phyloP scores from a whole-genome alignment of 1,140 invertebrate genomes.

The Probaryconus sp. region DNA sequence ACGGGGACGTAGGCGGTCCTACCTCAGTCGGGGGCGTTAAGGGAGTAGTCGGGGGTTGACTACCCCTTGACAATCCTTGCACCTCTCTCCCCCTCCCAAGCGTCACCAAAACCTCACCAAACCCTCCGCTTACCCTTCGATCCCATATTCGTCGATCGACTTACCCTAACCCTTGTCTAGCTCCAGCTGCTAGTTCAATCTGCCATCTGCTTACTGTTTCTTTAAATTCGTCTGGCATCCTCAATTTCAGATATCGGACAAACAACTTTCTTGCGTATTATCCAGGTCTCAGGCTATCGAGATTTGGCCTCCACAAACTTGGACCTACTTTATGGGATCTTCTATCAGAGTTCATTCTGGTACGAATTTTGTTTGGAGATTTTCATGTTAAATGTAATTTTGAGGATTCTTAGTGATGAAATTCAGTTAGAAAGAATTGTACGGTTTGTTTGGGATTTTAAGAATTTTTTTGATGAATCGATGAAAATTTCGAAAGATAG shows the following conservation, averaged over 20 bases:
- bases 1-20: constrained; percentile 75
- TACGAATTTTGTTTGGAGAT: too few relatives aligned
- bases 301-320: too few relatives aligned
- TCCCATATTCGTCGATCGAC: constrained; percentile 72
- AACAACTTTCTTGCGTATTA: neutral
- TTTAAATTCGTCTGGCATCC: constrained; percentile 42
- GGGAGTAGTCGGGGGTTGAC: constrained; percentile 73
- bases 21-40: constrained; percentile 76
- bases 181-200: constrained; percentile 55
- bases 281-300: too few relatives aligned
- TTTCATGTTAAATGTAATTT: too few relatives aligned
- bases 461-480: too few relatives aligned
- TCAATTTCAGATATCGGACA: constrained; percentile 24
- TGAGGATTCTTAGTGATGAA: too few relatives aligned
- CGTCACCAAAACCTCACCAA: constrained; percentile 61
- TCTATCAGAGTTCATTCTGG: too few relatives aligned
- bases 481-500: too few relatives aligned
- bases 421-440: too few relatives aligned
- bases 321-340: too few relatives aligned
- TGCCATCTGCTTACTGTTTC: constrained; percentile 64
- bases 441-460: too few relatives aligned
- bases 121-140: constrained; percentile 70
- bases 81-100: constrained; percentile 49
- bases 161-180: constrained; percentile 48
- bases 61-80: constrained; percentile 72